Evolutionary conservation across 53 echinoderm and acorn worm species (phyloP), one percentile per base, ranked within the genome.

Genomic region (Zoroaster sp.): DNA sequence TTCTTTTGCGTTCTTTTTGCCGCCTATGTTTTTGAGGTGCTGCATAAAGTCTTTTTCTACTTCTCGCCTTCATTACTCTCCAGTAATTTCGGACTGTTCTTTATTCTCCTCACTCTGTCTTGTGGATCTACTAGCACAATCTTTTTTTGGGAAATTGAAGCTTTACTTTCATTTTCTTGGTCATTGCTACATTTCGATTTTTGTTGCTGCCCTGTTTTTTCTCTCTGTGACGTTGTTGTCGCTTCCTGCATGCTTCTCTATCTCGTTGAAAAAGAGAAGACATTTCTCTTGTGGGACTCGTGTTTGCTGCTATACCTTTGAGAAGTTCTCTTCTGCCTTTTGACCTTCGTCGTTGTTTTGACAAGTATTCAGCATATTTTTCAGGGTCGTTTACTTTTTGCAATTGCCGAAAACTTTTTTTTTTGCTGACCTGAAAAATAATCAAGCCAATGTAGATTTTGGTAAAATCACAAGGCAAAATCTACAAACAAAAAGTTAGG

Each of bases 391-490:
- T n/a, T n/a, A n/a, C n/a, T n/a, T n/a, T n/a, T n/a, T n/a, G n/a
- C n/a, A n/a, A n/a, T n/a, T 44, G 72, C n/a, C 44, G n/a, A n/a
- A n/a, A n/a, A n/a, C n/a, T n/a, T n/a, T n/a, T 31, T 42, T 49
- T 40, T 13, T 30, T 38, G 71, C 51, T 86, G 71, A 43, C 72
- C 44, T 86, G 6, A 33, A 28, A 86, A 43, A 72, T 86, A 86
- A 42, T 86, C 72, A 25, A 72, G 72, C 71, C 72, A 86, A 46
- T 86, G 71, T n/a, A n/a, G n/a, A n/a, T n/a, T n/a, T n/a, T n/a
- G n/a, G n/a, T n/a, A n/a, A n/a, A n/a, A n/a, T n/a, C n/a, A n/a
- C n/a, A n/a, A n/a, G n/a, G n/a, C n/a, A n/a, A n/a, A n/a, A n/a
- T n/a, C n/a, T n/a, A n/a, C n/a, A n/a, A n/a, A n/a, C n/a, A n/a